Evolutionary conservation across 1,140 invertebrate genomes (phyloP), one percentile per base, ranked within the genome.

Genomic region (Halesus radiatus): DNA sequence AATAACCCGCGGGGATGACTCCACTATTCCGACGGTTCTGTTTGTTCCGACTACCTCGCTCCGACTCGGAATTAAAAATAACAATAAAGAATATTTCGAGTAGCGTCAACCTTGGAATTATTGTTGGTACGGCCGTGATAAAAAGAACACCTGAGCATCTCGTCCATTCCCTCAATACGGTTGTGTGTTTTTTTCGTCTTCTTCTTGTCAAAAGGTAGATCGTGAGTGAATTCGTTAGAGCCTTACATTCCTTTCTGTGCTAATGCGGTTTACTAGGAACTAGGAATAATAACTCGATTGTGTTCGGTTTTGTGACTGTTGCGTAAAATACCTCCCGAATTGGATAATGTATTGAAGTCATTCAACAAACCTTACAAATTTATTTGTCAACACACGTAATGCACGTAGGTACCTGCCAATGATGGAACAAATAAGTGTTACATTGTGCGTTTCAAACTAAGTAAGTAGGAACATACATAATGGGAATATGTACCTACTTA

Each of bases 131-230:
- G 45, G 23, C n/a, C 37, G 53, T 23, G n/a, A 26, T 76, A 29
- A 76, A 76, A 75, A 18, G 75, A 77, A 77, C 75, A 77, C 75
- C 75, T 77, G 75, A 77, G 75, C 29, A 37, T 77, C 66, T 70
- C 23, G 4, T 64, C 23, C 23, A 29, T 64, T 64, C 60, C 54
- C 60, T 64, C 45, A 45, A 74, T 53, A 58, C 72, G 26, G 26
- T 18, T 74, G 52, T 74, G 29, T 74, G 52, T 56, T 58, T 74
- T 53, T 70, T 52, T 68, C 64, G 15, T 68, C 50, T 54, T 75
- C 26, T 75, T 45, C 62, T 77, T 62, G 56, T 66, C 58, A 7
- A 37, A 77, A 64, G 62, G 37, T 52, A 50, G 22, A n/a, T 53
- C 75, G 75, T 77, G 75, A 77, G 60, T 66, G 75, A 77, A 77